Evolutionary conservation across 1,140 invertebrate genomes (phyloP).

Genomic region (Sinella curviseta): DNA sequence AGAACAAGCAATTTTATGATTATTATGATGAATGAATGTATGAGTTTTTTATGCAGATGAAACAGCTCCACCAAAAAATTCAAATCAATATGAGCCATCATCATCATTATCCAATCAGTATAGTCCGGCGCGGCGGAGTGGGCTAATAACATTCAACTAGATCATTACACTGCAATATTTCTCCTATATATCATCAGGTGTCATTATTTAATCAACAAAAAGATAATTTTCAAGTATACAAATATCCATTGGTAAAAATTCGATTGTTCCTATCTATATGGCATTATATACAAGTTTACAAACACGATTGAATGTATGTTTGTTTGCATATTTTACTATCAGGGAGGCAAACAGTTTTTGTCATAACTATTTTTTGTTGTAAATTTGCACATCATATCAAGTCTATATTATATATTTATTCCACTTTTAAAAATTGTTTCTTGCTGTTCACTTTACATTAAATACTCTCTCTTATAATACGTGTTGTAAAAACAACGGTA

Average conservation of each 20-base stretch:
- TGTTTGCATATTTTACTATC: not conserved
- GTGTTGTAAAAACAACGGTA: no score
- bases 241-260: no score
- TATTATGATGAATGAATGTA: not conserved
- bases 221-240: not conserved
- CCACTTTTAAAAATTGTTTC: no score
- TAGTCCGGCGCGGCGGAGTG: not conserved
- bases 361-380: not conserved
- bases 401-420: not conserved
- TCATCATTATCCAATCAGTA: not conserved
- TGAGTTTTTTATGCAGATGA: not conserved
- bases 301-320: not conserved
- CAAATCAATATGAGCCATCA: not conserved
- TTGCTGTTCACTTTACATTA: no score
- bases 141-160: not conserved
- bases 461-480: no score
- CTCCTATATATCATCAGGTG: not conserved
- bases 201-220: not conserved
- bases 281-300: no score
- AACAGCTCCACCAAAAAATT: not conserved
- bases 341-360: not conserved
- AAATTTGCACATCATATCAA: not conserved
- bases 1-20: not conserved
- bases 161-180: not conserved
- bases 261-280: no score